phyloP scores from a whole-genome alignment of 2,797 vertebrate genomes.

The Scolopax bukidnonensis region DNA sequence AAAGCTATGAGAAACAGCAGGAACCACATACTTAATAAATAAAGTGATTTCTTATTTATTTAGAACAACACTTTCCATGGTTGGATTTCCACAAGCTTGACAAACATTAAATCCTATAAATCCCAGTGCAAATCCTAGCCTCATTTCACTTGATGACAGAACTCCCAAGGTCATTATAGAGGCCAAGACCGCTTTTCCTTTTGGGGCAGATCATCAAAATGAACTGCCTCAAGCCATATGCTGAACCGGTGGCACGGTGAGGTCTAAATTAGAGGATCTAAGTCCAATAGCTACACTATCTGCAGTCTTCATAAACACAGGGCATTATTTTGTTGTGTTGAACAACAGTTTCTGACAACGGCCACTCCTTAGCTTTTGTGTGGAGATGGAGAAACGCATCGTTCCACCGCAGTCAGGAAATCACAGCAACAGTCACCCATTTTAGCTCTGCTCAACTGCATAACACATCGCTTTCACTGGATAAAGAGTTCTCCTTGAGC shows the following conservation, averaged over 20 bases:
- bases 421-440: neutral
- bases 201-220: neutral
- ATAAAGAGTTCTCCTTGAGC: neutral
- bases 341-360: neutral
- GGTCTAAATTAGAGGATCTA: neutral
- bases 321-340: neutral
- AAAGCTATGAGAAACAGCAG: neutral
- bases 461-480: neutral
- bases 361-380: neutral
- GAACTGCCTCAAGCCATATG: neutral
- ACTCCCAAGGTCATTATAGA: neutral
- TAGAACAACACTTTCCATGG: neutral
- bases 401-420: neutral
- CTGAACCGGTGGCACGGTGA: neutral
- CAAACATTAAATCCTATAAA: neutral
- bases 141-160: neutral
- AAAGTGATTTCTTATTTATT: slow-evolving; percentile 1
- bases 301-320: neutral
- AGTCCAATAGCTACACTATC: neutral
- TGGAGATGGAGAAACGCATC: neutral
- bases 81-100: neutral
- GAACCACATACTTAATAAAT: neutral
- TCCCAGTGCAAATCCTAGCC: neutral
- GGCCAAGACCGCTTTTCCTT: neutral
- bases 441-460: neutral